phyloP scores from a whole-genome alignment of 2,113 vertebrate species.

The Pionites leucogaster region DNA sequence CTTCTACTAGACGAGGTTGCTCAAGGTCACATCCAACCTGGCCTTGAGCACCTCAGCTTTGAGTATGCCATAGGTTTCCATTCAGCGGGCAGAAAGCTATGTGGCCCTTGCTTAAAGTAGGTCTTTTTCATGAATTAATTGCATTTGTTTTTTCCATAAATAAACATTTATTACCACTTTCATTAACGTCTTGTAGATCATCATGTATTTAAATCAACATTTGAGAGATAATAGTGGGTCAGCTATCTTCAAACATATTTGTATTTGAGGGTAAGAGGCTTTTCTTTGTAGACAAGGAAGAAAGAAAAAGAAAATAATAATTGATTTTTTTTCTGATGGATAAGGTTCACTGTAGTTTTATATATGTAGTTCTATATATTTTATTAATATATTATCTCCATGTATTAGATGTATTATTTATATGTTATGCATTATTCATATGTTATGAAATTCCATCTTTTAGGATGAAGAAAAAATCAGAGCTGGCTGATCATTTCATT shows the following conservation, averaged over 20 bases:
- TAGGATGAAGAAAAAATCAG: not conserved
- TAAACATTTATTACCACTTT: not conserved
- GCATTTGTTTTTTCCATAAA: not conserved
- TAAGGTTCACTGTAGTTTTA: not conserved
- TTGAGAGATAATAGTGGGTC: not conserved
- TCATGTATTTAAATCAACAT: not conserved
- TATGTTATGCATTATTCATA: not conserved
- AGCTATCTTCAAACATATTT: not conserved
- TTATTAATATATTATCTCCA: not conserved
- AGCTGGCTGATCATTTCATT: not conserved
- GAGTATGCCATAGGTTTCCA: accelerated
- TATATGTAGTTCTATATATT: not conserved
- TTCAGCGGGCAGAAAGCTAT: not conserved
- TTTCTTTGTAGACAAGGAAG: not conserved
- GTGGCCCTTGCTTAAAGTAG: not conserved
- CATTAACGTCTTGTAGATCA: not conserved
- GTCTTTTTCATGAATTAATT: not conserved
- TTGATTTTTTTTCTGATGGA: not conserved
- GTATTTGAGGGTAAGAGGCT: not conserved
- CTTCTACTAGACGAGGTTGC: not conserved
- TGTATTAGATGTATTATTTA: not conserved
- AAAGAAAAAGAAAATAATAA: not conserved
- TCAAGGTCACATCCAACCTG: not conserved
- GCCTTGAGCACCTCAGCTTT: not conserved
- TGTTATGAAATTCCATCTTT: not conserved